Percentiles rank a stretch among this genome's conserved stretches.
Evolutionary conservation across 2,113 vertebrate genomes (phyloP).

Genomic region (Geococcyx californianus): DNA sequence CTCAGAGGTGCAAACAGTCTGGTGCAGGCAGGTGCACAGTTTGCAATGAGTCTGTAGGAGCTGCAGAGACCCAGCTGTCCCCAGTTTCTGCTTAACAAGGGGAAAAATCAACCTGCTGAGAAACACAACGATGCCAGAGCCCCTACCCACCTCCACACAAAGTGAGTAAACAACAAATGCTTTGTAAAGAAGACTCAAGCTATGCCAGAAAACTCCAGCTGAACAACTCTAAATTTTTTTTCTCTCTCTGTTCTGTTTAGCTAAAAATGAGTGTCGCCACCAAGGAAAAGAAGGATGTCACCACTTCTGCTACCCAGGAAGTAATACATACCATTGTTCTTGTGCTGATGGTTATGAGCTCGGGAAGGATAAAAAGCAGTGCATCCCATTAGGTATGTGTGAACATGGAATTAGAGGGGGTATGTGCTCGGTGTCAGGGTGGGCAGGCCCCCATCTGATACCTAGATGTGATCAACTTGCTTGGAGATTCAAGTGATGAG

Average conservation of each 20-base stretch:
- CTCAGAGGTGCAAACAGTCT: background rate
- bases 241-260: conserved; percentile 48
- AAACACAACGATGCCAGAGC: background rate
- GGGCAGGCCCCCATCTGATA: background rate
- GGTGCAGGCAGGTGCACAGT: background rate
- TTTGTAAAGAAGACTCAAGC: background rate
- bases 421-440: background rate
- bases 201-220: background rate
- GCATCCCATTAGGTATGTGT: conserved; percentile 78
- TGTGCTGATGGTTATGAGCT: conserved; percentile 84
- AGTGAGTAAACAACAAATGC: background rate
- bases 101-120: background rate
- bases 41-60: background rate
- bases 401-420: background rate
- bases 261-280: conserved; percentile 77
- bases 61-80: background rate
- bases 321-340: conserved; percentile 74
- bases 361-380: conserved; percentile 76
- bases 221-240: background rate
- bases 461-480: background rate
- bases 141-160: background rate
- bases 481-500: background rate
- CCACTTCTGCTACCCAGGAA: conserved; percentile 82
- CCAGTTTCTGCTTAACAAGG: background rate
- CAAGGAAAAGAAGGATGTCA: conserved; percentile 79